Evolutionary conservation across 2,888 invertebrate species (phyloP), one percentile per base, ranked within the genome.

Genomic region (Drosophila nr. perissopoda): DNA sequence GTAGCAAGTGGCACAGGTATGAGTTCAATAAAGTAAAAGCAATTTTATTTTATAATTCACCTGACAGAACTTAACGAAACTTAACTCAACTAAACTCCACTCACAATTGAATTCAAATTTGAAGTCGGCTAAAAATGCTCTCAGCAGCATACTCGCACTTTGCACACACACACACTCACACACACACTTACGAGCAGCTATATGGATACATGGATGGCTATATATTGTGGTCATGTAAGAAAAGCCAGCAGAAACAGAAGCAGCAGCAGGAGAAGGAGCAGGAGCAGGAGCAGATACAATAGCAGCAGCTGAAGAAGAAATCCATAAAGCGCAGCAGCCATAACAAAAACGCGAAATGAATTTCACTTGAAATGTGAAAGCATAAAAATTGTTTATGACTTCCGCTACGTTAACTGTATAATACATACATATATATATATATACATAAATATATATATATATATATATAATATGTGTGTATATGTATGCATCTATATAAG

Each of bases 341-440:
- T 83, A 88, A 88, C 88, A 88, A 88, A 83, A 85, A 83, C 87
- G 89, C 85, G 87, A 88, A 86, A 86, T 86, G 89, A 86, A 86
- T 86, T 86, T 86, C 89, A 83, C 85, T 86, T 88, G 85, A 88
- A 86, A 86, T 88, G 89, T 88, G 89, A 89, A 86, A 88, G 80
- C 89, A 86, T 86, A 86, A 86, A 86, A 86, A 88, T 86, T 86
- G 87, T 86, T 86, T 86, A 86, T 86, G 85, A 87, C 89, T 86
- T 86, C 85, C 85, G 83, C 80, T 78, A 83, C 84, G 84, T 80
- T 73, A 79, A 79, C 68, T 71, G 71, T 56, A 40, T 40, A 56
- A 29, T 16, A 40, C 16, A 57, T 13, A 56, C 1, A 11, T 42
- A n/a, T 13, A 13, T 5, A 53, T 13, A 31, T 13, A 53, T 34